Base-by-base conservation (phyloP, 2,797 vertebrate genomes). In the Catamblyrhynchus diadema region DNA sequence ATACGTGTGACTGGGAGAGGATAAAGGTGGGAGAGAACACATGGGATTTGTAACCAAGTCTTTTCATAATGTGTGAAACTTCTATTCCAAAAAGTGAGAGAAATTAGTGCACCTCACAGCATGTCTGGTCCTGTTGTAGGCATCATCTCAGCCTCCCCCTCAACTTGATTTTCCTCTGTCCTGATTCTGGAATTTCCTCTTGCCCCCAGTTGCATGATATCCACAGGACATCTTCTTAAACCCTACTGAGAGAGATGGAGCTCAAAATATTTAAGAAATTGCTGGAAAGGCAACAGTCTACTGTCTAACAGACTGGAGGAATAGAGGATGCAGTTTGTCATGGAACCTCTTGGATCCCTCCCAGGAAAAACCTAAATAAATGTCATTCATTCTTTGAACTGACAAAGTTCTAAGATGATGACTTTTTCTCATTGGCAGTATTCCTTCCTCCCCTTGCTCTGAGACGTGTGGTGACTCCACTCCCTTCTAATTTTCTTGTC, bases 141-240 rank as follows among this genome's bases (percentile, higher is more conserved):
- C n/a, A 51, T 22, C 39, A 50, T 44, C 37, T 39, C 65, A 66
- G 18, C 41, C 21, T 72, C 51, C 56, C 17, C 17, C 11, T n/a
- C 8, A 70, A 3, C 8, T 3, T 70, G 39, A 61, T 85, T 91
- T 70, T 85, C 27, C 19, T 69, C 54, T 81, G 13, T 57, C n/a
- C 24, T 56, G 8, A 11, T 83, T 73, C 25, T n/a, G 81, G 56
- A 93, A 66, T 77, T 56, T 73, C 21, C n/a, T 15, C 25, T 83
- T 22, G 6, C 10, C 9, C 24, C 5, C 41, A 60, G 0, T 1
- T 35, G 9, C 12, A 2, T 14, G 15, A 21, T 35, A 42, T 12
- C 6, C 25, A 22, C 4, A 25, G n/a, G 11, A 14, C 10, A 47
- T 11, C 28, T 59, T 11, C 28, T 62, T 35, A 50, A 77, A 72